Evolutionary conservation across 2,113 vertebrate genomes (phyloP).

Genomic region (Origma solitaria): DNA sequence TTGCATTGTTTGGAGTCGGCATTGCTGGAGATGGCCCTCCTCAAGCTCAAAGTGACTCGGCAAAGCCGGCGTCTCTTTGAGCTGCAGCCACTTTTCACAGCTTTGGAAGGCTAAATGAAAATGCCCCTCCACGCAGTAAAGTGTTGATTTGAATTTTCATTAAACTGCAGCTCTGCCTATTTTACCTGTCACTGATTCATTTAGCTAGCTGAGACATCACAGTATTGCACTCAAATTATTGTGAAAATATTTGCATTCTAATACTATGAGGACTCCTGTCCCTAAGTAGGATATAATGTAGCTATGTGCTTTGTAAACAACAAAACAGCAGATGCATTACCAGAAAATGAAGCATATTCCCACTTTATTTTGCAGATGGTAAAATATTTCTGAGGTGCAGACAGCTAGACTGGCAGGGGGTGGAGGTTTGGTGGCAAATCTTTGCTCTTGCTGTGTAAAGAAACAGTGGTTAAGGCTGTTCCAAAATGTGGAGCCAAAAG

Average conservation of each 20-base stretch:
- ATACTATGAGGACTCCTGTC: slow-evolving; percentile 62
- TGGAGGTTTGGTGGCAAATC: not conserved
- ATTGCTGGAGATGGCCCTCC: not conserved
- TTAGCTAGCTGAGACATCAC: slow-evolving; percentile 71
- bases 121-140: not conserved
- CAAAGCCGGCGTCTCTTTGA: not conserved
- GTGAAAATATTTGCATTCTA: slow-evolving; percentile 66
- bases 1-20: not conserved
- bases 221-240: slow-evolving; percentile 69
- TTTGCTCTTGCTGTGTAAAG: not conserved
- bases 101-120: not conserved
- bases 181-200: slow-evolving; percentile 74
- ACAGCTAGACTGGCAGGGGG: not conserved
- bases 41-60: not conserved
- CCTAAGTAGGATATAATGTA: slow-evolving; percentile 62
- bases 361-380: slow-evolving; percentile 42
- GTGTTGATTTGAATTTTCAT: slow-evolving; percentile 47
- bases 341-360: slow-evolving; percentile 56
- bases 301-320: slow-evolving; percentile 65
- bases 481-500: slow-evolving; percentile 19
- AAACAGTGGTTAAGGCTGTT: slow-evolving; percentile 4
- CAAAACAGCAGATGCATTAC: slow-evolving; percentile 45
- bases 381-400: slow-evolving; percentile 52
- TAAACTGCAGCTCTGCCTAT: slow-evolving; percentile 67
- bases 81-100: not conserved